phyloP scores from a whole-genome alignment of 35 echinoderm and acorn worm species.

The Amphiura filiformis region DNA sequence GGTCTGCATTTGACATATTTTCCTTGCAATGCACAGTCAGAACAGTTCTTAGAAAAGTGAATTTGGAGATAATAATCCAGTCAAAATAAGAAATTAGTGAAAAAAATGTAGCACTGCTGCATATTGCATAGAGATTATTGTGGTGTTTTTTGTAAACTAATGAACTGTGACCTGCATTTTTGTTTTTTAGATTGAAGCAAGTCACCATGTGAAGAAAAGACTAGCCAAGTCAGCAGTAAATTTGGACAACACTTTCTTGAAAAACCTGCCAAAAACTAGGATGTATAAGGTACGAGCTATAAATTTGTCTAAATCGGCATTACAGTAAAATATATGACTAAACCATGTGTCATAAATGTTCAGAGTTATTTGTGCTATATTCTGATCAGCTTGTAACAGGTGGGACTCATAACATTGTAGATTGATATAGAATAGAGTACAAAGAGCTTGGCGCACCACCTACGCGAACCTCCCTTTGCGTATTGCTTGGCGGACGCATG shows the following conservation, averaged over 20 bases:
- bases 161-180: neutral
- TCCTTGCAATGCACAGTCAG: neutral
- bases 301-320: neutral
- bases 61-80: neutral
- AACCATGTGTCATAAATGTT: neutral
- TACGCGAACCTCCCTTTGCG: neutral
- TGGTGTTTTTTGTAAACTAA: neutral
- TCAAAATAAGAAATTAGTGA: neutral
- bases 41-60: neutral
- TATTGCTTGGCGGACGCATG: neutral
- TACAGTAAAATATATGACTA: neutral
- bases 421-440: too few relatives aligned
- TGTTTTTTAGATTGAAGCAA: slow-evolving; percentile 27
- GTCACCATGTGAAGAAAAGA: slow-evolving; percentile 25
- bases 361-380: neutral
- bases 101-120: neutral
- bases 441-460: too few relatives aligned
- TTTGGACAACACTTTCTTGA: slow-evolving; percentile 43
- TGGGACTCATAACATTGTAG: too few relatives aligned
- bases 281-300: slow-evolving; percentile 28
- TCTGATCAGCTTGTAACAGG: too few relatives aligned
- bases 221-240: slow-evolving; percentile 10
- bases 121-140: neutral
- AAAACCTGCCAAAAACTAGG: slow-evolving; percentile 22
- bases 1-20: neutral